Conservation (phyloP, 1,140 invertebrate genomes). For the Acromyrmex echinatior region DNA sequence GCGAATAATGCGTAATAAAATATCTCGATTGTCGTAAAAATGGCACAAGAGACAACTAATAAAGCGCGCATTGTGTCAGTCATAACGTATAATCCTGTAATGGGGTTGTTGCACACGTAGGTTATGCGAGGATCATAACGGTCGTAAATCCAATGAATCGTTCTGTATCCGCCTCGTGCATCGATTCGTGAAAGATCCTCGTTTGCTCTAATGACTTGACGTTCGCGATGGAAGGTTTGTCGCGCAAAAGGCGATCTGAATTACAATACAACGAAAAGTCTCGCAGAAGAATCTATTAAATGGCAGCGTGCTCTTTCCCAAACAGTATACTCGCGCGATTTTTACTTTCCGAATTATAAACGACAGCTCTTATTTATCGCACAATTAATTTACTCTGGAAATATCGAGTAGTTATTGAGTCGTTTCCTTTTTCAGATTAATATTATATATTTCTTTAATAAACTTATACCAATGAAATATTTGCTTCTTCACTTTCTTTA, state of each 20-base stretch:
- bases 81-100: slow-evolving; percentile 81
- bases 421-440: too few relatives aligned
- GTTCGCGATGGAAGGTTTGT: slow-evolving; percentile 26
- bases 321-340: background rate
- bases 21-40: slow-evolving; percentile 60
- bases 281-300: slow-evolving; percentile 6
- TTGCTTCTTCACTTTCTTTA: too few relatives aligned
- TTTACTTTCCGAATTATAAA: background rate
- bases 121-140: slow-evolving; percentile 71
- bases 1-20: slow-evolving; percentile 59
- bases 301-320: background rate
- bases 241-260: slow-evolving; percentile 18
- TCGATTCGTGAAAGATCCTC: slow-evolving; percentile 47
- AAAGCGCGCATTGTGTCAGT: slow-evolving; percentile 55
- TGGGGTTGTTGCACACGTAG: slow-evolving; percentile 79
- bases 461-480: too few relatives aligned
- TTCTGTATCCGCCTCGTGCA: slow-evolving; percentile 40
- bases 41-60: slow-evolving; percentile 66
- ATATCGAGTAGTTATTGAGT: too few relatives aligned
- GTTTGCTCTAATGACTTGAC: slow-evolving; percentile 48
- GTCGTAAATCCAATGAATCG: slow-evolving; percentile 72
- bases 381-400: slow-evolving; percentile 5
- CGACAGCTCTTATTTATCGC: background rate
- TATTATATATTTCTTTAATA: too few relatives aligned
- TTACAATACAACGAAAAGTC: slow-evolving; percentile 3